Evolutionary conservation across 2,797 vertebrate species (phyloP), one percentile per base, ranked within the genome.

Genomic region (Clarias platycephalus): DNA sequence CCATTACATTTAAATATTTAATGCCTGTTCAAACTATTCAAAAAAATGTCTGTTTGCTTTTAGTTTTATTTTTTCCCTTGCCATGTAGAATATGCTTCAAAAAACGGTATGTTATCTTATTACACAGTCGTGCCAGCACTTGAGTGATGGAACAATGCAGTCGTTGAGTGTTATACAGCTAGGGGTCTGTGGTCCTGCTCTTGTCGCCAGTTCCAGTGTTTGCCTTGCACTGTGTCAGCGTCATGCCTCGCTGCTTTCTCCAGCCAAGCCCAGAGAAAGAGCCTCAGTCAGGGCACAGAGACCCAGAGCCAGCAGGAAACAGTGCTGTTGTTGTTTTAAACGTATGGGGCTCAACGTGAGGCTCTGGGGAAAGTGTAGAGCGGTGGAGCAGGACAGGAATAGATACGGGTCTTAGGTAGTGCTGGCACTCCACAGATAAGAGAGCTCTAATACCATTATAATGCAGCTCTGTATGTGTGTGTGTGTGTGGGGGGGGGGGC

Each of bases 191-290:
- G 83, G 88, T 87, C 85, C 81, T 83, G 86, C 81, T 81, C 77
- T 84, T 83, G 85, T 82, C 31, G 78, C 87, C 87, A 84, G 89
- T 88, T 89, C 85, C 90, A 84, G 85, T 85, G 88, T 85, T 92
- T 89, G 90, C 89, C 91, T 91, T 88, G 91, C 91, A 93, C 88
- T 40, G 90, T 87, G 82, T 86, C 83, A 85, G 83, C 83, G 83
- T 86, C 87, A 85, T 66, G 85, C 81, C 86, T 87, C 24, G 12
- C 68, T 74, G 60, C 78, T 44, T 84, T 79, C 74, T 62, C 75
- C 60, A 87, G 76, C 84, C 67, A 40, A 64, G 49, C 84, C 26
- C 44, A 55, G 86, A 87, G 78, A 88, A 87, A 88, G 87, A 62
- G 83, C 83, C 74, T 58, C 84, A 89, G 88, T 90, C 87, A 84